phyloP scores from a whole-genome alignment of 2,888 invertebrate genomes.

The Exephanes ischioxanthus region DNA sequence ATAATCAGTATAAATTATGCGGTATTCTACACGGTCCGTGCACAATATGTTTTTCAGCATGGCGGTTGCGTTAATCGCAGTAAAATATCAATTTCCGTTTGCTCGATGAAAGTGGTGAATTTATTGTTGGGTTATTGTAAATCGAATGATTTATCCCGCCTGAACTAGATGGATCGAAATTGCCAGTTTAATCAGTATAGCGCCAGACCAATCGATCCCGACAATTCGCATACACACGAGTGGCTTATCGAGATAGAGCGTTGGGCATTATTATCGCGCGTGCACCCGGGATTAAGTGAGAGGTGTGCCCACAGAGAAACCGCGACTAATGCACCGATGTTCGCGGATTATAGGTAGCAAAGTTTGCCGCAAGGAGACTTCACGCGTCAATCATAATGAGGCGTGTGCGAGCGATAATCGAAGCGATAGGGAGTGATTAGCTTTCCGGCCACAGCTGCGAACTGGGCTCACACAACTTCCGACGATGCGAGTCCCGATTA shows the following conservation, averaged over 20 bases:
- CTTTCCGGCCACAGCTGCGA: slow-evolving; percentile 4
- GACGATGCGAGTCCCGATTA: not conserved
- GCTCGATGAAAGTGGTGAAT: not conserved
- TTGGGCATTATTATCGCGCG: slow-evolving; percentile 32
- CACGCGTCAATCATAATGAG: slow-evolving; percentile 59
- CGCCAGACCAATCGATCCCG: slow-evolving; percentile 5
- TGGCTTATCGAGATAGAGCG: slow-evolving; percentile 56
- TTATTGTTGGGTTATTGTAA: not conserved
- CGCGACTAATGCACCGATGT: slow-evolving; percentile 14
- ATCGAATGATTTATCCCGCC: not conserved
- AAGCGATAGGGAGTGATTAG: slow-evolving; percentile 55
- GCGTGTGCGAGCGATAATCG: slow-evolving; percentile 44
- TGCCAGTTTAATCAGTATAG: slow-evolving; percentile 16
- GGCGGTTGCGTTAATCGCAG: not conserved
- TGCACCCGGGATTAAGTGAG: slow-evolving; percentile 30
- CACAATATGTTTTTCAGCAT: not conserved
- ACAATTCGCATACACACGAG: slow-evolving; percentile 52
- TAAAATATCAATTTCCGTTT: not conserved
- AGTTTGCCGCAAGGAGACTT: slow-evolving; percentile 33
- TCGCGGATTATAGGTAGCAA: slow-evolving; percentile 22
- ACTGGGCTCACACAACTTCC: not conserved
- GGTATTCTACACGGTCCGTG: not conserved
- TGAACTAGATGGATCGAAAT: slow-evolving; percentile 1
- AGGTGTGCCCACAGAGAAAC: slow-evolving; percentile 32
- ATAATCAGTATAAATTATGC: too few relatives aligned